Base-by-base conservation (phyloP, 2,113 vertebrate species). In the Cyprinodon brontotheroides region DNA sequence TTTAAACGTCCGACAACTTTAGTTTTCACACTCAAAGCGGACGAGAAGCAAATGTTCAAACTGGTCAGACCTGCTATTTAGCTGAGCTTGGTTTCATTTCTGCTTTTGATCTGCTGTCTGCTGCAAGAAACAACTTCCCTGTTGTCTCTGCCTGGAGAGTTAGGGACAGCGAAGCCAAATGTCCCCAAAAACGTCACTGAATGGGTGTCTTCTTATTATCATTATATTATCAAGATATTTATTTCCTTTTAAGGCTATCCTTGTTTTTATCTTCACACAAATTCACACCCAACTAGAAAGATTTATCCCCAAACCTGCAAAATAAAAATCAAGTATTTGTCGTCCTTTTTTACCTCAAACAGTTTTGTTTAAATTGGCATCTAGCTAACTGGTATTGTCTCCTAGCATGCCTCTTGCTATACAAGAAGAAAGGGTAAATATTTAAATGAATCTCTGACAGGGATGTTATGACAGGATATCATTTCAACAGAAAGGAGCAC, bases 61-160 rank as follows among this genome's bases (percentile, higher is more conserved):
- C 14, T 7, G 57, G 38, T n/a, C 43, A 47, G 40, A 29, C 1
- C 2, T 3, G 7, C 17, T 37, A 14, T 63, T 61, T n/a, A 17
- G 43, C 17, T n/a, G 37, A 29, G 22, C 57, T 17, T 5, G 40
- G 75, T 83, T 83, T 76, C 72, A 43, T 45, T 83, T 83, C 81
- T 79, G 72, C 76, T 68, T 76, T 41, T 40, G 57, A 3, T 41
- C 65, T 40, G 22, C 36, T 6, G 43, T 20, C 61, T 61, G 38
- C 20, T 63, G 41, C 57, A 64, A 11, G 22, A 57, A 57, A 8
- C n/a, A 14, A 36, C 75, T 57, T 63, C 22, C 53, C 48, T 59
- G 2, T 70, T 74, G 17, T 17, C 39, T 29, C 64, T 4, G 20
- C 3, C 17, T 43, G 36, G 8, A 36, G 53, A 59, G 43, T 3